Base-by-base conservation (phyloP, 2,113 vertebrate genomes). In the Esox niger region DNA sequence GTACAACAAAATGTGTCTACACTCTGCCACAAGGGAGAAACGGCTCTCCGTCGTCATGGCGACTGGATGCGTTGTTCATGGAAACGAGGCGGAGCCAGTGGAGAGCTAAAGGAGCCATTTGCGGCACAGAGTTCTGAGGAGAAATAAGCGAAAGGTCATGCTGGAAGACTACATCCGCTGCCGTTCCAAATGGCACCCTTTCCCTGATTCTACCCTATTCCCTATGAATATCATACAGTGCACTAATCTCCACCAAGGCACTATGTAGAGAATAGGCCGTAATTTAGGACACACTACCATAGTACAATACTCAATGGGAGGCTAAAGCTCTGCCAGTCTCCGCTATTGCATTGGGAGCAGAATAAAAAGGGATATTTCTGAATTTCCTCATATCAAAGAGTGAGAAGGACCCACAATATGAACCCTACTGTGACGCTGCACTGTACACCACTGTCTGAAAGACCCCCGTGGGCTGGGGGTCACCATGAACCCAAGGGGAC, bases 21-120 rank as follows among this genome's bases (percentile, higher is more conserved):
- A 64, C 62, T 61, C 32, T 25, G 71, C 55, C 59, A 26, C 21
- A 30, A 0, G 0, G 66, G 38, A 56, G 2, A n/a, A n/a, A 77
- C 71, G 68, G 77, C 79, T 73, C 79, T 79, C 71, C 64, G 83
- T 86, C 27, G 71, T 66, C 84, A 88, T 88, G 83, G 77, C 60
- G 81, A 87, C 83, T 35, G 11, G 6, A 55, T 13, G 31, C n/a
- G 63, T n/a, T n/a, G 56, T 66, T 62, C 63, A 73, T 52, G 71
- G 66, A 67, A 65, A 64, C 23, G 62, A 65, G 68, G 69, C 20
- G 25, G 35, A 43, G 38, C 13, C 20, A 32, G 29, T 20, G 2
- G 56, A 23, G 61, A 61, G 63, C 30, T 25, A 23, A 43, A 0
- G 67, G 52, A 64, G 47, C 56, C 46, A 2, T 68, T 62, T 62